Conservation (phyloP, 2,797 vertebrate genomes). For the Halcyon chelicuti region DNA sequence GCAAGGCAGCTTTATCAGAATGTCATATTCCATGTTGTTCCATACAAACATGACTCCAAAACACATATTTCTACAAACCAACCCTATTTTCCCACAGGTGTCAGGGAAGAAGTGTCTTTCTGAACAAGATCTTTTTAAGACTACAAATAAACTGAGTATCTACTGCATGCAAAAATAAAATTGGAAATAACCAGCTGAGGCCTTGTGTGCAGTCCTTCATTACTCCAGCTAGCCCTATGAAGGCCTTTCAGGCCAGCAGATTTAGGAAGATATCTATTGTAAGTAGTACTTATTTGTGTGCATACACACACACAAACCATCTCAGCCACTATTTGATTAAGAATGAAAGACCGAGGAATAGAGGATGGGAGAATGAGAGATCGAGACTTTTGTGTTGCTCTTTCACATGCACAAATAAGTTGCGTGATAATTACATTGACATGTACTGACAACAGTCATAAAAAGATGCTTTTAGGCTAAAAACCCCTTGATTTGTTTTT, state of each 20-base stretch:
- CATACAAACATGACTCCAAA: background rate
- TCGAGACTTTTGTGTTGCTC: background rate
- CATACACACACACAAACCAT: background rate
- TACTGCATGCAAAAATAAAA: background rate
- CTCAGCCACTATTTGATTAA: background rate
- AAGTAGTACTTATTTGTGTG: background rate
- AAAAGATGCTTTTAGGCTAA: background rate
- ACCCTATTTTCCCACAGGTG: background rate
- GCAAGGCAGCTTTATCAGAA: background rate
- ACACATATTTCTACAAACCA: background rate
- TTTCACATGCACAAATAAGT: background rate
- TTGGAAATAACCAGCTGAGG: background rate
- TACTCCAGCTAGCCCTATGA: background rate
- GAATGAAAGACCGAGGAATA: background rate
- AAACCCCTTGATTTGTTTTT: rapidly evolving
- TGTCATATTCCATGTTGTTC: background rate
- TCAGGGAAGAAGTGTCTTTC: background rate
- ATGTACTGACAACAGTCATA: background rate
- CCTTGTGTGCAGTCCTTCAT: background rate
- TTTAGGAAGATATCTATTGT: background rate
- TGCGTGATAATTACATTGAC: background rate
- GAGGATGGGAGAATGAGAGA: background rate
- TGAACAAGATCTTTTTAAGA: background rate
- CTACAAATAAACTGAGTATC: background rate
- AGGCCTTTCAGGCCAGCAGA: background rate